A percentile compares a stretch with the other conserved stretches of the same genome.
Conservation (phyloP, 2,113 vertebrate genomes). For the Cottus gobio region DNA sequence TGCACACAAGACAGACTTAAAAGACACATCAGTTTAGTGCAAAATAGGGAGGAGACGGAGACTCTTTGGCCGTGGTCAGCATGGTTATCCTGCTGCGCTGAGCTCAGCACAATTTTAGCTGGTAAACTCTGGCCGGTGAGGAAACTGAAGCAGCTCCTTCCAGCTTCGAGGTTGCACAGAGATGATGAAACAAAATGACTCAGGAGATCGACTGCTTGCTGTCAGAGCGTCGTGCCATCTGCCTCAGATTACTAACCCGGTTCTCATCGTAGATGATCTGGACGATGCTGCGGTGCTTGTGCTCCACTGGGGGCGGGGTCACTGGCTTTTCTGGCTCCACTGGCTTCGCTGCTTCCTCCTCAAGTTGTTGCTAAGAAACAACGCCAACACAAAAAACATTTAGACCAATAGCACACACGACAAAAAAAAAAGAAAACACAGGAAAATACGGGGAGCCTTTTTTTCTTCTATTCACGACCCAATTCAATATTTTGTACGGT, state of each 20-base stretch:
- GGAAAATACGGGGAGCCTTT: neutral
- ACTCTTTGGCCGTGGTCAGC: neutral
- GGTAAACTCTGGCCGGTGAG: neutral
- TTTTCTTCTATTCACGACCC: neutral
- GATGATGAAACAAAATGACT: neutral
- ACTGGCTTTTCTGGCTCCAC: constrained; percentile 96
- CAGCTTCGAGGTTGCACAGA: neutral
- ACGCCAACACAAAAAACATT: constrained; percentile 68
- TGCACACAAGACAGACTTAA: neutral
- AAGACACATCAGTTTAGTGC: neutral
- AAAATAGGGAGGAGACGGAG: neutral
- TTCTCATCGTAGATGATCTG: constrained; percentile 99
- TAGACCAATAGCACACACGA: constrained; percentile 29
- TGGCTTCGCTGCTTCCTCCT: constrained; percentile 98
- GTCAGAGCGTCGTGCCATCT: constrained; percentile 4
- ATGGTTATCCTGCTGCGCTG: constrained; percentile 2
- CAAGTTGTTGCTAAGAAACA: constrained; percentile 97
- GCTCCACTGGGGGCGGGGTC: constrained; percentile 97
- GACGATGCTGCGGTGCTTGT: constrained; percentile 99
- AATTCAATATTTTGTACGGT: neutral
- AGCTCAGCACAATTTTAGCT: neutral
- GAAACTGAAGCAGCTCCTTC: constrained; percentile 6
- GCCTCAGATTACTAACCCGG: constrained; percentile 83
- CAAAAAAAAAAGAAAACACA: neutral
- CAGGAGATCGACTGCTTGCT: neutral